Percentiles rank a stretch among this genome's conserved stretches.
phyloP scores from a whole-genome alignment of 1,140 invertebrate species.

The Drosophila mojavensis region DNA sequence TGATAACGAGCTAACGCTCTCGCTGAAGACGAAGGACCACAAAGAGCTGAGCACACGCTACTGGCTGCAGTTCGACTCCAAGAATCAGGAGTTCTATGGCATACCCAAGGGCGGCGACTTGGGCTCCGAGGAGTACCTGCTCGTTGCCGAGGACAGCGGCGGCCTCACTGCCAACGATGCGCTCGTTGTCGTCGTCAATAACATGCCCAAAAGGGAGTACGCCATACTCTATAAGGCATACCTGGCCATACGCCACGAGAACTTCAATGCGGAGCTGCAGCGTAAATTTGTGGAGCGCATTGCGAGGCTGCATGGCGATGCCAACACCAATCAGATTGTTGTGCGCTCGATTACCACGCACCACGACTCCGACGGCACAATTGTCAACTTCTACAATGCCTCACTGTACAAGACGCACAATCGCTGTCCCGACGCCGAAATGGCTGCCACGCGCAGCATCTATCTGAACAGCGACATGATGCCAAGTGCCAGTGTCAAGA shows the following conservation, averaged over 20 bases:
- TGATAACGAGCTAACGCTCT: slow-evolving; percentile 89
- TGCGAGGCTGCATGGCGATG: slow-evolving; percentile 90
- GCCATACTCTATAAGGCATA: slow-evolving; percentile 92
- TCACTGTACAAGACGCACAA: slow-evolving; percentile 86
- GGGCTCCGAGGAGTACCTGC: slow-evolving; percentile 90
- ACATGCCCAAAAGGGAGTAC: slow-evolving; percentile 85
- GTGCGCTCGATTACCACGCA: slow-evolving; percentile 85
- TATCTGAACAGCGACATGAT: slow-evolving; percentile 88
- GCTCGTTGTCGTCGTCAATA: slow-evolving; percentile 90
- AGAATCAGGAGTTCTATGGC: slow-evolving; percentile 95
- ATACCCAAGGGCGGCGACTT: slow-evolving; percentile 89
- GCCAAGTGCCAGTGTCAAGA: slow-evolving; percentile 88
- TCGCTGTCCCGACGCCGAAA: slow-evolving; percentile 90
- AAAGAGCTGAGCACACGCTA: slow-evolving; percentile 88
- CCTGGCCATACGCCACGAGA: slow-evolving; percentile 89
- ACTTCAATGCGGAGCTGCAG: slow-evolving; percentile 90
- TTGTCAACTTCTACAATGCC: slow-evolving; percentile 87
- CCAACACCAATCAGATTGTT: slow-evolving; percentile 89
- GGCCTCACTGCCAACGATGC: slow-evolving; percentile 90
- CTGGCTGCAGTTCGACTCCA: slow-evolving; percentile 95
- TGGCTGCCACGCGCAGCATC: slow-evolving; percentile 89
- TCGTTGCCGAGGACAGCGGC: slow-evolving; percentile 88
- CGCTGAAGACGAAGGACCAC: slow-evolving; percentile 89
- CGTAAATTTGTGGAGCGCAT: slow-evolving; percentile 92
- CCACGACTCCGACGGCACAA: slow-evolving; percentile 71